A percentile compares a stretch with the other conserved stretches of the same genome.
Evolutionary conservation across 2,113 vertebrate species (phyloP).

Genomic region (Aegithalos caudatus): DNA sequence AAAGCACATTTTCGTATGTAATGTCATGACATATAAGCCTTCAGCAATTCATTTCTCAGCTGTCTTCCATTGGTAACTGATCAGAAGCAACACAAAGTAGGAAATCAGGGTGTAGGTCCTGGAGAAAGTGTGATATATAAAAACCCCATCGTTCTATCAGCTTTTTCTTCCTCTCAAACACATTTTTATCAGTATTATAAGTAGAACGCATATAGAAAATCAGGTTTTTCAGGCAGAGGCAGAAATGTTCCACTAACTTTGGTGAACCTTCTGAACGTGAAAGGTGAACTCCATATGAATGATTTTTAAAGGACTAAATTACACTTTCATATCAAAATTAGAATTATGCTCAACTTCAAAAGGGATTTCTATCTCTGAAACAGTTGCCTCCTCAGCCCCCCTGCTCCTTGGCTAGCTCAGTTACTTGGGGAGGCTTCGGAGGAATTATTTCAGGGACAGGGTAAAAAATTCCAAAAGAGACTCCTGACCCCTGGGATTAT

Average conservation of each 20-base stretch:
- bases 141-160: accelerated
- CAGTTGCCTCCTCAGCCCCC: no score
- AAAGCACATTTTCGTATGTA: neutral
- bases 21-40: neutral
- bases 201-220: neutral
- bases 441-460: no score
- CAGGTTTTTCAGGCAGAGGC: neutral
- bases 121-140: neutral
- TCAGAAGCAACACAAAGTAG: neutral
- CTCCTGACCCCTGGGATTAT: no score
- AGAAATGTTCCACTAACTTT: neutral
- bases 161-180: neutral
- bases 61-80: neutral
- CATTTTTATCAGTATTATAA: neutral
- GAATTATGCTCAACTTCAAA: neutral
- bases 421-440: no score
- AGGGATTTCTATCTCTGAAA: neutral
- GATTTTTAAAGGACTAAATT: neutral
- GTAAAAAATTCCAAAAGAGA: no score
- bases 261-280: neutral
- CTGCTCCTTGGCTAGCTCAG: no score
- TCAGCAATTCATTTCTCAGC: neutral
- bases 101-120: neutral
- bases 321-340: neutral
- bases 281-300: neutral